Evolutionary conservation across 2,888 invertebrate species (phyloP), one percentile per base, ranked within the genome.

Genomic region (Cantharis flavilabris): DNA sequence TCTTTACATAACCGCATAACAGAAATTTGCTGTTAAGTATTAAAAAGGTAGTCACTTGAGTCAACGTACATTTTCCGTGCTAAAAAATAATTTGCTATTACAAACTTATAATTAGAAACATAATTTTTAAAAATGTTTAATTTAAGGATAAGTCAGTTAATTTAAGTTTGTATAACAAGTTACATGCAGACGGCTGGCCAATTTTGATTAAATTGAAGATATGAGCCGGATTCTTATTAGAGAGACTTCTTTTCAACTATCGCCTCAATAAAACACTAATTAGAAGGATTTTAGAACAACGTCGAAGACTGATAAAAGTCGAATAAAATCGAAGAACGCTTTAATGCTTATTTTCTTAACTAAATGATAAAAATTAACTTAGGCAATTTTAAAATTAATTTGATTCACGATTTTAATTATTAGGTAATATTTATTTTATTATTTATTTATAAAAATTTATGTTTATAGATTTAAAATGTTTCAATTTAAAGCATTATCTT

Each of bases 1-100:
- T 74, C 77, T 77, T 75, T 77, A 79, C 79, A 71, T 80, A 79
- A 79, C 81, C 81, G 77, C 76, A 71, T 79, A 78, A 77, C 49
- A 49, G 49, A 49, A 49, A 49, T 49, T 49, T 49, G 49, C 49
- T 49, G n/a, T 33, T 33, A n/a, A 49, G 49, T 49, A 49, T 49
- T 49, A 49, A 49, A 49, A 49, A 49, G 49, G 49, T n/a, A 49
- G 49, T 49, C 49, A 49, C 49, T 49, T 49, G 49, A 49, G 49
- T 49, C 49, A 49, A 49, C 49, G 7, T 49, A 49, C 49, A 49
- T 49, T 49, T 49, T 49, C n/a, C 49, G 49, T 49, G 49, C 49
- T 49, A 49, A 49, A 49, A 49, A 49, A 49, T 49, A 49, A 49
- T 49, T 49, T 49, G 49, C 49, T n/a, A 9, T 49, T 49, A 49